Evolutionary conservation across 1,140 invertebrate genomes (phyloP).

Genomic region (Cydia splendana): DNA sequence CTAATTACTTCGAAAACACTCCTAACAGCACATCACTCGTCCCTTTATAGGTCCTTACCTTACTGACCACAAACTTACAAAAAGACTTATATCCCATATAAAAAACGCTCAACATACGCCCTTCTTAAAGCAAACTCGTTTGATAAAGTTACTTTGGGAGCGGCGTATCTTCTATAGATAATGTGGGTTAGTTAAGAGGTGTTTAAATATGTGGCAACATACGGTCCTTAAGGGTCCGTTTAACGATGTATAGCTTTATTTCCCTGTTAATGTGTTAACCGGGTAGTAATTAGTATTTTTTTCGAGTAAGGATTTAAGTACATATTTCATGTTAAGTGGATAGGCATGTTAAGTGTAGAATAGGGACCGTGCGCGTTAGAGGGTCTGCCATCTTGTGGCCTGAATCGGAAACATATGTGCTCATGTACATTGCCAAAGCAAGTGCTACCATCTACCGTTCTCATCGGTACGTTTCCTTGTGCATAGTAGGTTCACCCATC

Average conservation of each 20-base stretch:
- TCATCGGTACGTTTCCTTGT: too few species aligned
- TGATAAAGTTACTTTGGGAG: background rate
- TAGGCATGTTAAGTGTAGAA: too few species aligned
- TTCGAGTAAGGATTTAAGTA: background rate
- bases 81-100: background rate
- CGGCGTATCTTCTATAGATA: background rate
- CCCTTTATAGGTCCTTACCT: background rate
- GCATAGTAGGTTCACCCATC: too few species aligned
- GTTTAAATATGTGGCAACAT: background rate
- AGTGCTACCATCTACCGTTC: too few species aligned
- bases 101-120: background rate
- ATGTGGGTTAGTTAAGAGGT: background rate
- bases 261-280: slow-evolving; percentile 3
- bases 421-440: too few species aligned
- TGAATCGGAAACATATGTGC: too few species aligned
- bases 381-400: too few species aligned
- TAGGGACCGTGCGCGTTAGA: too few species aligned
- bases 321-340: too few species aligned
- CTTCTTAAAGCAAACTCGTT: background rate
- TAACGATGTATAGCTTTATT: slow-evolving; percentile 10
- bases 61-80: background rate
- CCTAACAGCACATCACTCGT: background rate
- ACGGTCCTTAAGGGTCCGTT: background rate
- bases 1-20: slow-evolving; percentile 25
- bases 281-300: slow-evolving; percentile 9